phyloP scores from a whole-genome alignment of 2,797 vertebrate genomes.

The Syndactyla subalaris region DNA sequence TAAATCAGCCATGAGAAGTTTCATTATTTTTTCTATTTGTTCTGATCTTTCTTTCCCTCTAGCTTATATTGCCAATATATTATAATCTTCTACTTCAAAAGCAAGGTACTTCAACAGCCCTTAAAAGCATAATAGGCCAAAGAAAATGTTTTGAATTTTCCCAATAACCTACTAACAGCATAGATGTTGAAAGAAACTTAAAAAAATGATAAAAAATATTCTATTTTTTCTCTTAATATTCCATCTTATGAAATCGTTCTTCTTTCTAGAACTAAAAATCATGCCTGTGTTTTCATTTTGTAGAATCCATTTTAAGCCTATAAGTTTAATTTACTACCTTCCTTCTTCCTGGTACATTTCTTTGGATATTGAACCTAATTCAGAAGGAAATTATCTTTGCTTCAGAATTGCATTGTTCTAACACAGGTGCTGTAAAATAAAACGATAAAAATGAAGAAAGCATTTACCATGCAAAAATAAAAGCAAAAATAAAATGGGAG shows the following conservation, averaged over 20 bases:
- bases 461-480: not conserved
- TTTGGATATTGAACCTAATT: not conserved
- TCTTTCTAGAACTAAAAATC: not conserved
- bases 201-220: not conserved
- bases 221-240: not conserved
- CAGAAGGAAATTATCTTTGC: not conserved
- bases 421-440: not conserved
- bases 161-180: not conserved
- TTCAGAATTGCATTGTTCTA: not conserved
- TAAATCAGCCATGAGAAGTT: not conserved
- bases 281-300: not conserved
- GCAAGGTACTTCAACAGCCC: not conserved
- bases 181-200: not conserved
- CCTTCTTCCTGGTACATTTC: not conserved
- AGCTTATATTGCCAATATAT: not conserved
- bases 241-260: not conserved
- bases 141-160: not conserved
- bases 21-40: not conserved
- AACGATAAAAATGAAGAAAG: not conserved
- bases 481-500: not conserved
- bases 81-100: not conserved
- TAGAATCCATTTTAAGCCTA: not conserved
- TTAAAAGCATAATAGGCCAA: not conserved
- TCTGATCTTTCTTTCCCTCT: not conserved
- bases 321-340: not conserved